These are phyloP conservation scores for Argyrosomus regius DNA, from an alignment of 2,797 vertebrate species.

Conservation along the genomic window DNA sequence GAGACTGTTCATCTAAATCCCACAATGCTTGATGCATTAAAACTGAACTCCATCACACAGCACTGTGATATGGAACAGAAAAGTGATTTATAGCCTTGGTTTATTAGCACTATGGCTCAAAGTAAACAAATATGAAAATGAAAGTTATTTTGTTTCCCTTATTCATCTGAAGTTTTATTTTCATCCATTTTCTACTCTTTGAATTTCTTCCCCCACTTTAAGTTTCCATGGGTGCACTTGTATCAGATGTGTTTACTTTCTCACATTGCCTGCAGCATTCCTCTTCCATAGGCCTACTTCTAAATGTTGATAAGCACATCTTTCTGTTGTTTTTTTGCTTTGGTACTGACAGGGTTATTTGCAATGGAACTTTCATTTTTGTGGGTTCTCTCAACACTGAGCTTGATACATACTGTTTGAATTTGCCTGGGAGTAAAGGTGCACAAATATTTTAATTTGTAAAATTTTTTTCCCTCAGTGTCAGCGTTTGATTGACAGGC, in stretches of 20 bases:
- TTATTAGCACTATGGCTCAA: constrained; percentile 37
- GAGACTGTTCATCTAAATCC: constrained; percentile 21
- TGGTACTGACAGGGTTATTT: constrained; percentile 57
- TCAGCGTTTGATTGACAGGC: constrained; percentile 69
- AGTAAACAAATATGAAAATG: constrained; percentile 49
- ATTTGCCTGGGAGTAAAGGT: constrained; percentile 67
- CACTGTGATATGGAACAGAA: constrained; percentile 13
- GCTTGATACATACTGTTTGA: constrained; percentile 50
- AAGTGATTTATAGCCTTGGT: constrained; percentile 45
- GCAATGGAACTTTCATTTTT: constrained; percentile 46
- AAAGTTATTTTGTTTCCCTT: constrained; percentile 51
- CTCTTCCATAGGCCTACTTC: constrained; percentile 59
- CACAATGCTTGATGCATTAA: background rate
- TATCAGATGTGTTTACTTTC: constrained; percentile 67
- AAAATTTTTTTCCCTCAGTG: background rate
- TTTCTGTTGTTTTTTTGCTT: constrained; percentile 34
- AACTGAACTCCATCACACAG: constrained; percentile 36
- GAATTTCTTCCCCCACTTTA: constrained; percentile 40
- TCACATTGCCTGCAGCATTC: constrained; percentile 62
- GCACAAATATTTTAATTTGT: constrained; percentile 65
- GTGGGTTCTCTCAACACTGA: constrained; percentile 51
- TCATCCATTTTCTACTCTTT: constrained; percentile 48
- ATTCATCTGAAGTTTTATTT: constrained; percentile 64
- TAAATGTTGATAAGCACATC: constrained; percentile 58
- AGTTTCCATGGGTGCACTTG: constrained; percentile 59